Evolutionary conservation across 2,888 invertebrate genomes (phyloP).

Genomic region (Eretmocerus hayati): DNA sequence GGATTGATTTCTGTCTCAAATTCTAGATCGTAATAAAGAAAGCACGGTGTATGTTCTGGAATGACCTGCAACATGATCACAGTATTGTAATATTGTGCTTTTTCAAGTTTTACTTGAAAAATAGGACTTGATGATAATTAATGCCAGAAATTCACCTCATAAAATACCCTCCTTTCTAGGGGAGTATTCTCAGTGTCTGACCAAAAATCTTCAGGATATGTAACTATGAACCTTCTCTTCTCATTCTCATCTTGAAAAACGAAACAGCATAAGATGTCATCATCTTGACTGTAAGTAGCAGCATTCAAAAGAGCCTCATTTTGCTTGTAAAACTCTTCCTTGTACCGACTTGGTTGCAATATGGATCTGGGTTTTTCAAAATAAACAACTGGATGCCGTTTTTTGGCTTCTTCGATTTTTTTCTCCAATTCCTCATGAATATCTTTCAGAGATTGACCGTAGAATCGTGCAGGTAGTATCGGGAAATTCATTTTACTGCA

Average conservation of each 20-base stretch:
- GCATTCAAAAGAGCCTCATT: slow-evolving; percentile 40
- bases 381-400: not conserved
- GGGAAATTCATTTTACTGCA: slow-evolving; percentile 3
- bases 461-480: slow-evolving; percentile 13
- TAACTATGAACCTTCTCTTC: slow-evolving; percentile 44
- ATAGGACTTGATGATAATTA: slow-evolving; percentile 3
- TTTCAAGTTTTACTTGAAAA: not conserved
- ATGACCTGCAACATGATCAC: slow-evolving; percentile 40
- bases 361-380: slow-evolving; percentile 30
- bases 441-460: slow-evolving; percentile 15
- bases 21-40: slow-evolving; percentile 56
- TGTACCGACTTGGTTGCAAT: slow-evolving; percentile 39
- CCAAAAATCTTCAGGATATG: slow-evolving; percentile 48
- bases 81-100: not conserved
- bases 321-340: slow-evolving; percentile 45
- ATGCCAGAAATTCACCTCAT: slow-evolving; percentile 42
- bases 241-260: slow-evolving; percentile 42
- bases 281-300: slow-evolving; percentile 26
- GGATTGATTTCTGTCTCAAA: slow-evolving; percentile 46
- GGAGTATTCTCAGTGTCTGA: slow-evolving; percentile 33
- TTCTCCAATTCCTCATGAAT: slow-evolving; percentile 13
- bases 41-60: slow-evolving; percentile 48
- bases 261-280: slow-evolving; percentile 41
- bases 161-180: slow-evolving; percentile 40
- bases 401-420: slow-evolving; percentile 13